Conservation (phyloP, 2,888 invertebrate genomes). For the Dynastes maya region DNA sequence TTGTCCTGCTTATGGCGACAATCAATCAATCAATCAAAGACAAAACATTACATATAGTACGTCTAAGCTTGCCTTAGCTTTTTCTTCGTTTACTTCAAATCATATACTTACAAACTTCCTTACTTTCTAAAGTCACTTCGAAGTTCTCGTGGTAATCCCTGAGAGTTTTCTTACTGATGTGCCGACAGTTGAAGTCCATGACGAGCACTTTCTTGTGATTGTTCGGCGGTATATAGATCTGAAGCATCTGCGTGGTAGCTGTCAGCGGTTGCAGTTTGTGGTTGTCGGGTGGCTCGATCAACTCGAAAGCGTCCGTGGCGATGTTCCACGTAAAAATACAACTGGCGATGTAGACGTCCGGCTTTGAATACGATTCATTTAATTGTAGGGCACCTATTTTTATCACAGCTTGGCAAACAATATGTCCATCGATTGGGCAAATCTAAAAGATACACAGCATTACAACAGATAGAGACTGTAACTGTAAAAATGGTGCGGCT, state of each 20-base stretch:
- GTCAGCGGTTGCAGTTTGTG: constrained; percentile 62
- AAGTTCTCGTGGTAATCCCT: constrained; percentile 66
- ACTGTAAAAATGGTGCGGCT: background rate
- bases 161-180: constrained; percentile 63
- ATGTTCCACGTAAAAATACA: constrained; percentile 69
- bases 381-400: constrained; percentile 67
- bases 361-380: constrained; percentile 60
- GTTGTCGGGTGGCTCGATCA: constrained; percentile 64
- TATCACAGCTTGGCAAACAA: constrained; percentile 69
- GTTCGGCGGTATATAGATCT: constrained; percentile 59
- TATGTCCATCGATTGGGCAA: constrained; percentile 69
- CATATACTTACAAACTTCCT: constrained; percentile 57
- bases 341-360: constrained; percentile 64
- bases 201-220: constrained; percentile 64
- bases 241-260: constrained; percentile 59
- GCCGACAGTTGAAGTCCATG: constrained; percentile 61
- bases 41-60: no score
- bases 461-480: background rate
- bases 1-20: no score
- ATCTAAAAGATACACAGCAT: constrained; percentile 62
- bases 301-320: constrained; percentile 65
- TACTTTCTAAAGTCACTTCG: constrained; percentile 62
- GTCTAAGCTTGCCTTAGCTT: no score
- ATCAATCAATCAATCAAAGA: no score
- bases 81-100: background rate